phyloP scores from a whole-genome alignment of 2,888 invertebrate genomes.

The Acanthococcus lagerstroemiae region DNA sequence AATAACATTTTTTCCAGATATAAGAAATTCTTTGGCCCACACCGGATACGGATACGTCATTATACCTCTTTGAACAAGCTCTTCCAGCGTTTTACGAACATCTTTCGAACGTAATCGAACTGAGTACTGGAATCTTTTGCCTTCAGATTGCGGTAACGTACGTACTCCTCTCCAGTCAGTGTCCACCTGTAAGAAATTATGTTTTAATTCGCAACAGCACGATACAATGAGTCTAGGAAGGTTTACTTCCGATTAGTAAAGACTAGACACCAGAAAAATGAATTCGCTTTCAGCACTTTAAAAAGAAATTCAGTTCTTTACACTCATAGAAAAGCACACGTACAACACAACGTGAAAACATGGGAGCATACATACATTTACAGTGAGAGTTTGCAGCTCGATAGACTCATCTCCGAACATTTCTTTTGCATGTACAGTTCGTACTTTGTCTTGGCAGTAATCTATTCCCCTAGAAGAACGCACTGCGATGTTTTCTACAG shows the following conservation, averaged over 20 bases:
- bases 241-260: no score
- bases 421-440: conserved; percentile 13
- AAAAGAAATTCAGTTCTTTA: no score
- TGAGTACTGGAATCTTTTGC: background rate
- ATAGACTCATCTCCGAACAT: conserved; percentile 12
- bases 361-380: background rate
- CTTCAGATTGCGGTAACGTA: conserved; percentile 7
- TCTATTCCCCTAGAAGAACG: conserved; percentile 1
- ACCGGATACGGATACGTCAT: background rate
- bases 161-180: conserved; percentile 12
- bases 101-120: conserved; percentile 6
- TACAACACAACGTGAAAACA: no score
- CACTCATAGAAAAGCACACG: no score
- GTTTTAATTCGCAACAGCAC: background rate
- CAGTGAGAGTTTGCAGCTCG: conserved; percentile 7
- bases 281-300: background rate
- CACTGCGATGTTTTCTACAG: background rate
- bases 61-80: conserved; percentile 5
- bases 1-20: conserved; percentile 16
- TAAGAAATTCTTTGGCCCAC: conserved; percentile 20
- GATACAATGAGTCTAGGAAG: no score
- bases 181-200: background rate
- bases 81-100: conserved; percentile 3
- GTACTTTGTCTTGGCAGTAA: conserved; percentile 16
- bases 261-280: no score